Percentiles rank a stretch among this genome's conserved stretches.
These are phyloP conservation scores for Drosophila niveifrons DNA, from an alignment of 2,888 invertebrate genomes.

Conservation along the genomic window DNA sequence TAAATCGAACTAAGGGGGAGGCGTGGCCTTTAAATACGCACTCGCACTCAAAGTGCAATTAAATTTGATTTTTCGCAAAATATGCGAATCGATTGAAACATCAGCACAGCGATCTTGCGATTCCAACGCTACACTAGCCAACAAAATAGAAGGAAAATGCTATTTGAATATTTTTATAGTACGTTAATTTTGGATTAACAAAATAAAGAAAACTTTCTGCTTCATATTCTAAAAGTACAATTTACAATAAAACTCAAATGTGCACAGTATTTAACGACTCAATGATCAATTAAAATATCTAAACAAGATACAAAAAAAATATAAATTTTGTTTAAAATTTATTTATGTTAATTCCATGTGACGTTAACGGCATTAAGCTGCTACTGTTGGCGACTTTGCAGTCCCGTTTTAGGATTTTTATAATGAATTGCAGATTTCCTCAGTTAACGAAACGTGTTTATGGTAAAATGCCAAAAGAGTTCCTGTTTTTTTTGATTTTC, in stretches of 20 bases:
- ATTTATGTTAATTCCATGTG: not conserved
- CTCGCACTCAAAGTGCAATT: conserved; percentile 42
- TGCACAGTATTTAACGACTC: not conserved
- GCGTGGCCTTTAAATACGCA: conserved; percentile 30
- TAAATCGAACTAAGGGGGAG: conserved; percentile 22
- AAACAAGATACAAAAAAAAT: no score
- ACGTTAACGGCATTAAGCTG: not conserved
- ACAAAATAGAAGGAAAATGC: not conserved
- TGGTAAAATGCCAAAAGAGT: not conserved
- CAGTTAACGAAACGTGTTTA: not conserved
- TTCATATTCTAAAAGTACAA: no score
- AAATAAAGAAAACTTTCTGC: no score
- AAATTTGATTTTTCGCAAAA: conserved; percentile 18
- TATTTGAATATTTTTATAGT: not conserved
- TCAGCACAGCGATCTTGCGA: conserved; percentile 1
- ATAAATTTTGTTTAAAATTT: no score
- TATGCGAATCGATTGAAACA: conserved; percentile 26
- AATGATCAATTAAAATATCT: not conserved
- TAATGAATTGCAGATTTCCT: not conserved
- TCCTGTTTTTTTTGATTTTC: not conserved
- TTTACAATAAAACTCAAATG: no score
- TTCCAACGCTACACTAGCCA: conserved; percentile 3
- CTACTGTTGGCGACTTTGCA: not conserved
- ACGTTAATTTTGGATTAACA: no score
- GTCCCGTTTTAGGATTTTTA: conserved; percentile 1